These are phyloP conservation scores for Acronicta leporina DNA, from an alignment of 2,888 invertebrate species.

Conservation along the genomic window DNA sequence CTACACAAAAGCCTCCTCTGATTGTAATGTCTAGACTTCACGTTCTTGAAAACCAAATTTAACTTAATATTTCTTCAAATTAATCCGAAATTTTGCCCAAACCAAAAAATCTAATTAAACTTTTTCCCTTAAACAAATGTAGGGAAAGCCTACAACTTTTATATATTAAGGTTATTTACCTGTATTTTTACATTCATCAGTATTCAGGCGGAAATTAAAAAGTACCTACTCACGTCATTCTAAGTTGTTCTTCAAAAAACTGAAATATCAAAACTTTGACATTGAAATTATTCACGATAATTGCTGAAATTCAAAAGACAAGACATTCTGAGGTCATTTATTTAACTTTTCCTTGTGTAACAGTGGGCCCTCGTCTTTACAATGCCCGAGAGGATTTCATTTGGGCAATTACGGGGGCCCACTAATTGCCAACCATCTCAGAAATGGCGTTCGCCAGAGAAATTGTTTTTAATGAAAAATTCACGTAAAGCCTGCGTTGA, in stretches of 20 bases:
- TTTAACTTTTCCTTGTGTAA: slow-evolving; percentile 63
- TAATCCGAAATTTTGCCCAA: too few relatives aligned
- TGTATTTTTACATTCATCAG: background rate
- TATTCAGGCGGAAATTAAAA: too few relatives aligned
- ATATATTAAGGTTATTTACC: too few relatives aligned
- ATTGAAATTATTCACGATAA: slow-evolving; percentile 56
- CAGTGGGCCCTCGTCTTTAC: slow-evolving; percentile 57
- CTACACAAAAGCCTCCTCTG: too few relatives aligned
- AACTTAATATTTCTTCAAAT: too few relatives aligned
- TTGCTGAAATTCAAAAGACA: slow-evolving; percentile 59
- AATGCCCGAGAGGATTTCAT: slow-evolving; percentile 69
- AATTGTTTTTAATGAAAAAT: slow-evolving; percentile 81
- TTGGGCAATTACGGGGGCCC: slow-evolving; percentile 70
- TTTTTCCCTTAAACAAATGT: too few relatives aligned
- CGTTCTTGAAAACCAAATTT: too few relatives aligned
- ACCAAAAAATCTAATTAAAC: too few relatives aligned
- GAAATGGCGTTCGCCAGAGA: slow-evolving; percentile 68
- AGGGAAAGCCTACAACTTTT: too few relatives aligned
- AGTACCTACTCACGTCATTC: background rate
- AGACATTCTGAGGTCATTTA: slow-evolving; percentile 64
- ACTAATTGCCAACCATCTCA: slow-evolving; percentile 75
- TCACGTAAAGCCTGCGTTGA: slow-evolving; percentile 58
- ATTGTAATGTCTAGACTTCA: too few relatives aligned
- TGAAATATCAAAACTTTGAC: slow-evolving; percentile 52
- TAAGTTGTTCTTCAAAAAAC: slow-evolving; percentile 31